Base-by-base conservation (phyloP, 1,140 invertebrate species). In the Antheraea mylitta region DNA sequence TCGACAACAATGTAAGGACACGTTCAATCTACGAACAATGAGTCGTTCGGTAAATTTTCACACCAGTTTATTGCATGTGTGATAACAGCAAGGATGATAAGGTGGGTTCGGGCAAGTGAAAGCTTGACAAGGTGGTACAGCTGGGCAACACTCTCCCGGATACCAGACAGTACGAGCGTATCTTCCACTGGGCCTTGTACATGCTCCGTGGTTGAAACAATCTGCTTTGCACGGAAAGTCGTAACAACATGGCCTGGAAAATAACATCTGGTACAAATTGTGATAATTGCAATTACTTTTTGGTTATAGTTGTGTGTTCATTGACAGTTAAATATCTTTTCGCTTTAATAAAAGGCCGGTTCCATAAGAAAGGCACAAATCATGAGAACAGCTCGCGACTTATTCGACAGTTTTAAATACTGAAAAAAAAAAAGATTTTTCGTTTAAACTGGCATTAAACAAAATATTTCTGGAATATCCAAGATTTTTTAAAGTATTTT, bases 171-270 rank as follows among this genome's bases (percentile, higher is more conserved):
- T 90, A 7, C 85, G 81, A 0, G 84, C 83, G 75, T 92, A 93
- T 53, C 86, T 77, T 4, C 90, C 90, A 37, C 87, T 90, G 0
- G 90, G 86, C 22, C 90, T 78, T 1, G 85, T 90, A 53, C 80
- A 85, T 0, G 87, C 83, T 6, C 87, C 88, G 71, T 90, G 87
- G 70, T 91, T 87, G 74, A 90, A 92, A 65, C 92, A 93, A 62
- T 89, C 68, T 6, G 92, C 92, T 70, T 89, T 92, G 71, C 92
- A 93, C 0, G 90, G 90, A 59, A 71, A 86, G 64, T 93, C 91
- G 74, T 92, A 93, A 67, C 87, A 89, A 77, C 90, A 92, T 0
- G 88, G 87, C 16, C 88, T 90, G 72, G 8, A 77, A 70, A 71
- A 45, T 59, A 18, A 10, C 68, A 64, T 30, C 5, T 60, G 13